Base-by-base conservation (phyloP, 2,888 invertebrate species). In the Electrophaes corylata region DNA sequence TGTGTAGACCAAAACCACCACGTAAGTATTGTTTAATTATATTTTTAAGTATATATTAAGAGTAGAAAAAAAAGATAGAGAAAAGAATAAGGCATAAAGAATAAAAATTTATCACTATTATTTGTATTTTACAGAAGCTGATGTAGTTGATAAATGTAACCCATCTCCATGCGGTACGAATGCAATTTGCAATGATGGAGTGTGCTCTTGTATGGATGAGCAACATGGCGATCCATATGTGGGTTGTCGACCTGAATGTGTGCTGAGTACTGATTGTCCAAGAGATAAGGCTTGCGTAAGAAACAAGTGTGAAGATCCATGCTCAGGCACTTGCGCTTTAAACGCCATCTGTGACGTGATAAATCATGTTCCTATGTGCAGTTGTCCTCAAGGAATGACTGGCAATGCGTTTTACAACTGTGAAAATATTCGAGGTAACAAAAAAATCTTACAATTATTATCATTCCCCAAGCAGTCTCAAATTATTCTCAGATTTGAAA, bases 321-420 rank as follows among this genome's bases (percentile, higher is more conserved):
- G 96, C 73, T 92, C 92, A 43, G 94, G 94, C 59, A 94, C 94
- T 8, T 96, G 96, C 79, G 95, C 95, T 20, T 73, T 87, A 48
- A 94, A 93, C 73, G 95, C 96, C 23, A 84, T 94, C 48, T 96
- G 96, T 74, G 94, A 95, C 67, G 95, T 95, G 2, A 93, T 95
- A 63, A 94, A 95, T 67, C 95, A 96, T 71, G 92, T 95, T 14
- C 94, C 95, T 14, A 94, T 94, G 87, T 95, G 95, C 65, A 94
- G 94, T 67, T 95, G 95, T 72, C 94, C 94, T 12, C 93, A 93
- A 66, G 94, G 94, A 66, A 93, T 93, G 88, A 93, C 94, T 20
- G 95, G 95, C 64, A 95, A 95, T 83, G 94, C 95, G 40, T 94
- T 94, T 72, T 92, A 93, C 16, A 84, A 92, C 59, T 96, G 96